A percentile compares a stretch with the other conserved stretches of the same genome.
Conservation (phyloP, 2,797 vertebrate species). For the Dermochelys coriacea region DNA sequence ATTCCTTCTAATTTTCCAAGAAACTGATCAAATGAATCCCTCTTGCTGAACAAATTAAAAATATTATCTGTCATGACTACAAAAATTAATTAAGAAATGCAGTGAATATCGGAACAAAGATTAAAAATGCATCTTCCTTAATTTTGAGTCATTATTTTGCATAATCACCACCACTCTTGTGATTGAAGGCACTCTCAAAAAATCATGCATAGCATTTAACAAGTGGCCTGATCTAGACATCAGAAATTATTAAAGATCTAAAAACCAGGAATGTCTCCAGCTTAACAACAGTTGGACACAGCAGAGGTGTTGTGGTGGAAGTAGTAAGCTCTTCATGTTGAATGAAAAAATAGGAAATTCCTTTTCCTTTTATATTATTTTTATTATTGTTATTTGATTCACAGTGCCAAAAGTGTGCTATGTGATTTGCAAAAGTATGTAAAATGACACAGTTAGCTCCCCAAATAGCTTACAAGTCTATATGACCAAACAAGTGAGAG, state of each 20-base stretch:
- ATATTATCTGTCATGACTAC: constrained; percentile 70
- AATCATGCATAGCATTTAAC: constrained; percentile 48
- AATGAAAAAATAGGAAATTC: background rate
- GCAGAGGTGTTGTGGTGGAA: background rate
- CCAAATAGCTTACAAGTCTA: background rate
- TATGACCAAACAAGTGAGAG: background rate
- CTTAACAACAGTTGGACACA: background rate
- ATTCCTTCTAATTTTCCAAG: constrained; percentile 69
- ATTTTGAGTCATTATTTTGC: constrained; percentile 63
- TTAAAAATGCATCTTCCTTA: constrained; percentile 64
- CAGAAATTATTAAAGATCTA: constrained; percentile 15
- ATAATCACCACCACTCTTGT: constrained; percentile 50
- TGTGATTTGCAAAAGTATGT: background rate
- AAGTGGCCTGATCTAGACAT: constrained; percentile 35
- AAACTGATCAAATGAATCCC: constrained; percentile 71
- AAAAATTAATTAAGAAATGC: constrained; percentile 73
- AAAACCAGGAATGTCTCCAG: background rate
- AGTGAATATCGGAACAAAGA: constrained; percentile 39
- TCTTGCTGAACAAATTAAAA: constrained; percentile 74
- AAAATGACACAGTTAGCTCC: background rate
- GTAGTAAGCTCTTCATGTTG: background rate
- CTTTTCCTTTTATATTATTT: background rate
- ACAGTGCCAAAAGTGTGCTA: background rate
- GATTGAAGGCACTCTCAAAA: constrained; percentile 64
- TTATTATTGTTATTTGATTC: background rate